These are phyloP conservation scores for Sialia sialis DNA, from an alignment of 2,113 vertebrate species.

Conservation along the genomic window DNA sequence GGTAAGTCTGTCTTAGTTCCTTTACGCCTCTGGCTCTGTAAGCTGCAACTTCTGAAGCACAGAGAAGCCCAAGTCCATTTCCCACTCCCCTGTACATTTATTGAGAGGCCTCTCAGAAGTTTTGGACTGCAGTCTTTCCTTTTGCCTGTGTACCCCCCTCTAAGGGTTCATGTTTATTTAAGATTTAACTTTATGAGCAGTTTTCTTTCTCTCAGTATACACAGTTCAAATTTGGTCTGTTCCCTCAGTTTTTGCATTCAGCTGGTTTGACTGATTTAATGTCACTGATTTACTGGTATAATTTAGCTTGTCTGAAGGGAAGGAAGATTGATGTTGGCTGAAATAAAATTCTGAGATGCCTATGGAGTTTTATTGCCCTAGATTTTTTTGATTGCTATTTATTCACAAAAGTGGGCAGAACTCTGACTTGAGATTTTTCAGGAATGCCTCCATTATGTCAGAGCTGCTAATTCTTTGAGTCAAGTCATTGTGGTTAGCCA, in stretches of 20 bases:
- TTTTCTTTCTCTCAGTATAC: conserved; percentile 19
- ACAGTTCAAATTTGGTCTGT: not conserved
- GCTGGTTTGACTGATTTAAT: not conserved
- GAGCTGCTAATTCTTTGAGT: conserved; percentile 19
- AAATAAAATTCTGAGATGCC: conserved; percentile 13
- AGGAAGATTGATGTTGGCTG: conserved; percentile 5
- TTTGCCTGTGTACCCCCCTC: not conserved
- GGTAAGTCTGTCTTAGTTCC: not conserved
- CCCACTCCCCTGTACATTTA: not conserved
- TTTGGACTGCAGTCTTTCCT: not conserved
- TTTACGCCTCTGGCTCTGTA: not conserved
- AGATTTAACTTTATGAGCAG: not conserved
- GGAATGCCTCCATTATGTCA: conserved; percentile 24
- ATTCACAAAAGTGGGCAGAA: not conserved
- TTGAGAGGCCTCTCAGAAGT: not conserved
- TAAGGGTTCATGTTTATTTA: not conserved
- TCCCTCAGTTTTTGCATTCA: conserved; percentile 12
- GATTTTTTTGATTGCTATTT: not conserved
- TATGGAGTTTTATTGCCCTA: conserved; percentile 15
- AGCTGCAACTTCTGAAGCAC: not conserved
- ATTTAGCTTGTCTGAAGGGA: conserved; percentile 6
- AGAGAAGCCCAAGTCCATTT: not conserved
- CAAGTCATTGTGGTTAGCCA: conserved; percentile 61
- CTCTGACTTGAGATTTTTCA: conserved; percentile 29
- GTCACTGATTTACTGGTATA: not conserved